phyloP scores from a whole-genome alignment of 2,113 vertebrate genomes.

The Myrmecobius fasciatus region DNA sequence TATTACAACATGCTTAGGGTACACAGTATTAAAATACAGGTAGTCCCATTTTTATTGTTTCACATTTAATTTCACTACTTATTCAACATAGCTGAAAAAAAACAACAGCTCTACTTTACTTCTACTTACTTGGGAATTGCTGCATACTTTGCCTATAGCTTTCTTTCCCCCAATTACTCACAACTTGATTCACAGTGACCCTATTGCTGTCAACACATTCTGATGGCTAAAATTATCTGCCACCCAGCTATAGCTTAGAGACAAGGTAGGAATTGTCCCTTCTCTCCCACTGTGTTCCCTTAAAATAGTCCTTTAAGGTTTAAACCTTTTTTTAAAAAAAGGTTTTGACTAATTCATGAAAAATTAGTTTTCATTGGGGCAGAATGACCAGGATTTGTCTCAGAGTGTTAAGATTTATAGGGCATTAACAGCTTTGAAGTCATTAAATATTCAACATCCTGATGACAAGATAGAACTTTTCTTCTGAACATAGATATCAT shows the following conservation, averaged over 20 bases:
- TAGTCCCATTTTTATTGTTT: neutral
- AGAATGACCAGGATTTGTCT: neutral
- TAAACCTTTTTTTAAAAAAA: neutral
- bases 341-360: neutral
- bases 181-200: neutral
- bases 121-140: neutral
- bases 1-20: constrained; percentile 26
- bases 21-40: neutral
- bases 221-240: neutral
- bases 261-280: neutral
- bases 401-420: neutral
- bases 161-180: neutral
- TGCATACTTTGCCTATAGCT: neutral
- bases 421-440: neutral
- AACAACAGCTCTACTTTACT: neutral
- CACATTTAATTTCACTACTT: neutral
- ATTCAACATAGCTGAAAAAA: neutral
- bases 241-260: neutral
- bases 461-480: neutral
- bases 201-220: neutral
- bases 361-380: neutral
- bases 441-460: neutral
- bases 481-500: neutral
- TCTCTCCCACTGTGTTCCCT: neutral
- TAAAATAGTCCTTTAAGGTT: neutral